These are phyloP conservation scores for Phymastichus coffea DNA, from an alignment of 1,140 invertebrate species.

Conservation along the genomic window DNA sequence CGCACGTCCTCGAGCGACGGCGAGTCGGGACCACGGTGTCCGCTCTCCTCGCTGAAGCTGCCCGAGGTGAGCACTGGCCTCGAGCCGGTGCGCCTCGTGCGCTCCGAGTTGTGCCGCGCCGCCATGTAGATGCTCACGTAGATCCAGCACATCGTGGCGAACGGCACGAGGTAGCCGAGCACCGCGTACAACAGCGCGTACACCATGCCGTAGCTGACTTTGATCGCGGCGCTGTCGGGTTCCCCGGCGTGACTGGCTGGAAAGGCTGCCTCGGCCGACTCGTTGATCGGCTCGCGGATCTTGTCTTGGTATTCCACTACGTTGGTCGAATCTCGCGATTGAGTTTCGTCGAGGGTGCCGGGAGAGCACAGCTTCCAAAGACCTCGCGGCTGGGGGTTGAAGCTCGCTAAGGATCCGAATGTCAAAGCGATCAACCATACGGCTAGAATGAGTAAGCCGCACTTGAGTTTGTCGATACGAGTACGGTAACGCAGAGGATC, in stretches of 20 bases:
- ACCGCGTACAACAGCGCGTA: constrained; percentile 58
- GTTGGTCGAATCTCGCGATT: constrained; percentile 14
- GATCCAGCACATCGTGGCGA: constrained; percentile 68
- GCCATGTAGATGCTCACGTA: constrained; percentile 73
- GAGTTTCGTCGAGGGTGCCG: background rate
- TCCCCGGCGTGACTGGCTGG: background rate
- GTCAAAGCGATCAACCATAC: constrained; percentile 66
- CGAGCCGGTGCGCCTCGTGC: constrained; percentile 67
- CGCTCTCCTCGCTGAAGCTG: constrained; percentile 45
- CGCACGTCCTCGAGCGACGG: constrained; percentile 42
- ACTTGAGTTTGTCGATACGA: constrained; percentile 71
- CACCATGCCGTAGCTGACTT: constrained; percentile 44
- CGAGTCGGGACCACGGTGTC: constrained; percentile 34
- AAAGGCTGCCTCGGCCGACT: too few relatives aligned
- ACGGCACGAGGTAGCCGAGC: constrained; percentile 66
- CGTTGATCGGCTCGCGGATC: background rate
- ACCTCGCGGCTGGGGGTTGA: constrained; percentile 58
- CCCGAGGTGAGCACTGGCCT: constrained; percentile 54
- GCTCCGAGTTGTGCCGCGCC: constrained; percentile 68
- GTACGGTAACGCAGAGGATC: constrained; percentile 83
- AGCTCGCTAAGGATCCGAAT: constrained; percentile 58
- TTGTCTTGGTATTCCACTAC: background rate
- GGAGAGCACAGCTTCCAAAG: constrained; percentile 55
- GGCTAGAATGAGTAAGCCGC: constrained; percentile 66
- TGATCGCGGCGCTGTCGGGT: background rate